Base-by-base conservation (phyloP, 2,797 vertebrate species). In the Gallinago solitaria region DNA sequence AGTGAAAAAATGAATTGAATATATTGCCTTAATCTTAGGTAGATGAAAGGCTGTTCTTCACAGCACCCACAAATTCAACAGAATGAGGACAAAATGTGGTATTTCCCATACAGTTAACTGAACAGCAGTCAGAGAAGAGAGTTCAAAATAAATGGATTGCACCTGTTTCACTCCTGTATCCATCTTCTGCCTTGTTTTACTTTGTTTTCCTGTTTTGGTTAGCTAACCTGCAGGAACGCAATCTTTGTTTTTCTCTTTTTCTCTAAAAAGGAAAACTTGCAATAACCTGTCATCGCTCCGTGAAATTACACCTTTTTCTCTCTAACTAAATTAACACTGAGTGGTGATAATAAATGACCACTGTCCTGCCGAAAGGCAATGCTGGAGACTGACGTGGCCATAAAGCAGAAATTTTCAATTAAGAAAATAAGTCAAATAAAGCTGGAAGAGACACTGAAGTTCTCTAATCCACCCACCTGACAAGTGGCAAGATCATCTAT, bases 301-400 rank as follows among this genome's bases (percentile, higher is more conserved):
- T 30, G 33, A 79, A 76, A 35, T 61, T 43, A 67, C 2, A 3
- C 6, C 17, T n/a, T 84, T 73, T 81, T 76, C 13, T 50, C 13
- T 35, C 24, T 79, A 83, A 67, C 8, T 25, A 67, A 71, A n/a
- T 8, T 71, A 83, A 61, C 15, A 57, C 27, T 53, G 47, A 70
- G 43, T 11, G 3, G 18, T 54, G 20, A n/a, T 41, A 65, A 59
- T 21, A 71, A 0, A 0, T 45, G 28, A 24, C 21, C 0, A 0
- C 6, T 74, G 32, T 64, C 18, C 15, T 71, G 32, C 11, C 23
- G 61, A 84, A 71, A 95, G 14, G 12, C 45, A 47, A 73, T 45
- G 14, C 18, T 69, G 19, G 24, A 79, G 24, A 65, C 9, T 33
- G 9, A 57, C 83, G 41, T 4, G 12, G 24, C 12, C 11, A 73